phyloP scores from a whole-genome alignment of 2,888 invertebrate genomes.

The Lissocephala sabroskyi region DNA sequence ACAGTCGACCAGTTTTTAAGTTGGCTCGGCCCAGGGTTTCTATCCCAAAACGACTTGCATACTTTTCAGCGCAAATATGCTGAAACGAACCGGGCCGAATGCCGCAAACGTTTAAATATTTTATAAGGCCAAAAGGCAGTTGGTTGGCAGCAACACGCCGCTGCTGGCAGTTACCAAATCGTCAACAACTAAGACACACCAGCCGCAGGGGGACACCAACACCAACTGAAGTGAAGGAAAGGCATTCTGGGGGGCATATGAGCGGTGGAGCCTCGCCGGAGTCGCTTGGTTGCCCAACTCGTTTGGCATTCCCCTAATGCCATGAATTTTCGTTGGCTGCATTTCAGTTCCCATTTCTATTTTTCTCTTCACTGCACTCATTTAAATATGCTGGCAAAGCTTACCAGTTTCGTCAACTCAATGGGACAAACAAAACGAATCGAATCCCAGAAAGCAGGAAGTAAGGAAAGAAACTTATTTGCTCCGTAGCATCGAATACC shows the following conservation, averaged over 20 bases:
- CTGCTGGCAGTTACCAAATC: slow-evolving; percentile 34
- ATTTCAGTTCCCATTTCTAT: slow-evolving; percentile 44
- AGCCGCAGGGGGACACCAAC: too few relatives aligned
- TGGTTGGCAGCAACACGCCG: slow-evolving; percentile 40
- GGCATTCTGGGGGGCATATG: background rate
- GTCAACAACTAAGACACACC: slow-evolving; percentile 26
- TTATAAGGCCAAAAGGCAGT: slow-evolving; percentile 55
- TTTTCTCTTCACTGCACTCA: too few relatives aligned
- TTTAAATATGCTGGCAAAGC: too few relatives aligned
- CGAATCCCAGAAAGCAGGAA: too few relatives aligned
- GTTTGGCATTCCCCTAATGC: slow-evolving; percentile 60
- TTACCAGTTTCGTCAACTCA: too few relatives aligned
- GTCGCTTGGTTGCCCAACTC: slow-evolving; percentile 38
- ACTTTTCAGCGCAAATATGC: slow-evolving; percentile 48
- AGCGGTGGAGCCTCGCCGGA: background rate
- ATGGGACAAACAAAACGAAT: too few relatives aligned
- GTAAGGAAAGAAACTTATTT: too few relatives aligned
- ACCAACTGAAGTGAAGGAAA: too few relatives aligned
- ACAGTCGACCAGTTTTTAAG: too few relatives aligned
- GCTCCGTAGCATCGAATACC: too few relatives aligned
- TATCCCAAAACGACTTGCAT: too few relatives aligned
- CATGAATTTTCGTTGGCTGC: slow-evolving; percentile 59
- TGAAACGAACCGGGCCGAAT: slow-evolving; percentile 25
- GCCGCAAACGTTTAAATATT: slow-evolving; percentile 60
- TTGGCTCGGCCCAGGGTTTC: too few relatives aligned